Conservation (phyloP, 2,888 invertebrate genomes). For the Tetrapedia diversipes region DNA sequence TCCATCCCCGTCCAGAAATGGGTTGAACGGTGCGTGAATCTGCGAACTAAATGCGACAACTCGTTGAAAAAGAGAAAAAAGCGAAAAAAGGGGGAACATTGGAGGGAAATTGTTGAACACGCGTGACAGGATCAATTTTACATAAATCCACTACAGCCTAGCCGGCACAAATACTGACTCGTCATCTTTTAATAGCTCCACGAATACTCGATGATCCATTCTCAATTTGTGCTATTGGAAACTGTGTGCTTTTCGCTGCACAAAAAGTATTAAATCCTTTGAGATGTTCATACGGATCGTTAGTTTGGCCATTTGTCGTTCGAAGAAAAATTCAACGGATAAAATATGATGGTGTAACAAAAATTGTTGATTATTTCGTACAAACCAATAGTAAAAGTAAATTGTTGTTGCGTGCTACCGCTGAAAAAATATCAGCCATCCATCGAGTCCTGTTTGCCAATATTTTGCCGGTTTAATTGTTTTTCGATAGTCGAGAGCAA, state of each 20-base stretch:
- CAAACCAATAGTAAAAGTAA: constrained; percentile 11
- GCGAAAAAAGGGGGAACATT: background rate
- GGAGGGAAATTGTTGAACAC: constrained; percentile 36
- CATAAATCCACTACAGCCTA: too few relatives aligned
- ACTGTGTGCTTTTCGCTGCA: background rate
- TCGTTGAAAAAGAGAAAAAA: background rate
- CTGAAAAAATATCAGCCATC: constrained; percentile 80
- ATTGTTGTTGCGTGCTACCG: background rate
- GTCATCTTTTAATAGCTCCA: constrained; percentile 37
- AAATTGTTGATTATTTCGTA: background rate
- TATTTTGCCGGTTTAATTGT: constrained; percentile 81
- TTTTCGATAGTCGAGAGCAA: constrained; percentile 78
- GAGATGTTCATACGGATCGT: background rate
- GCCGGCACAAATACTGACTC: too few relatives aligned
- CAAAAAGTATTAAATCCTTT: too few relatives aligned
- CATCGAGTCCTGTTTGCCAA: constrained; percentile 77
- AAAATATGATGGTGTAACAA: background rate
- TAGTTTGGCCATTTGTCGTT: background rate
- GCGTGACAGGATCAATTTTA: constrained; percentile 43
- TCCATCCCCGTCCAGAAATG: background rate
- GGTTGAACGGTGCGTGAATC: background rate
- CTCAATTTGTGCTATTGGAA: background rate
- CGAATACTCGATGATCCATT: constrained; percentile 9
- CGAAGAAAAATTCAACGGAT: background rate
- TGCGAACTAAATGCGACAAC: background rate